These are phyloP conservation scores for Sminthurides aquaticus DNA, from an alignment of 2,888 invertebrate species.

Conservation along the genomic window DNA sequence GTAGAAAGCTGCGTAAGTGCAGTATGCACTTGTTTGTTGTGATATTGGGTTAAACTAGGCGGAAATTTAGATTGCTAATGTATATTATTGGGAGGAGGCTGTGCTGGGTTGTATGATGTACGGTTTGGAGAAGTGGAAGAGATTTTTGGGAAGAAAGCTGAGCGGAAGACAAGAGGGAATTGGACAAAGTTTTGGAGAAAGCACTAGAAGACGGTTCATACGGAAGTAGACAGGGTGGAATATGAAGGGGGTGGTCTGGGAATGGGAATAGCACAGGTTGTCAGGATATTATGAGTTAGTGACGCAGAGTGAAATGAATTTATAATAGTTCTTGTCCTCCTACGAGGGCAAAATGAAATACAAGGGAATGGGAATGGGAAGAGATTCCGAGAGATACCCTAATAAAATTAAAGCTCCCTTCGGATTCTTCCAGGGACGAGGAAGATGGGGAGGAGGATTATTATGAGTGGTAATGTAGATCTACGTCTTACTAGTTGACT, in stretches of 20 bases:
- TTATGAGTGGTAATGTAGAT: neutral
- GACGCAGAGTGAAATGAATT: conserved; percentile 6
- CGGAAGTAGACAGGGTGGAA: conserved; percentile 2
- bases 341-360: neutral
- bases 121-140: no score
- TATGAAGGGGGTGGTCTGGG: neutral
- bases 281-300: conserved; percentile 1
- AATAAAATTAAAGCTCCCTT: conserved; percentile 6
- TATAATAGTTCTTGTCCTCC: neutral
- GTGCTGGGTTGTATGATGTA: no score
- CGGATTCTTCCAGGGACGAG: neutral
- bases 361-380: neutral
- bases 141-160: no score
- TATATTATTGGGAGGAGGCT: no score
- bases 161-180: no score
- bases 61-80: no score
- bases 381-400: neutral
- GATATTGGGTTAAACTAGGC: no score
- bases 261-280: neutral
- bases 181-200: neutral
- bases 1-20: no score
- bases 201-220: neutral
- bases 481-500: neutral
- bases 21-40: no score
- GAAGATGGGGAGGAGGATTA: neutral